A percentile compares a stretch with the other conserved stretches of the same genome.
phyloP scores from a whole-genome alignment of 2,888 invertebrate species.

The Elegia similella region DNA sequence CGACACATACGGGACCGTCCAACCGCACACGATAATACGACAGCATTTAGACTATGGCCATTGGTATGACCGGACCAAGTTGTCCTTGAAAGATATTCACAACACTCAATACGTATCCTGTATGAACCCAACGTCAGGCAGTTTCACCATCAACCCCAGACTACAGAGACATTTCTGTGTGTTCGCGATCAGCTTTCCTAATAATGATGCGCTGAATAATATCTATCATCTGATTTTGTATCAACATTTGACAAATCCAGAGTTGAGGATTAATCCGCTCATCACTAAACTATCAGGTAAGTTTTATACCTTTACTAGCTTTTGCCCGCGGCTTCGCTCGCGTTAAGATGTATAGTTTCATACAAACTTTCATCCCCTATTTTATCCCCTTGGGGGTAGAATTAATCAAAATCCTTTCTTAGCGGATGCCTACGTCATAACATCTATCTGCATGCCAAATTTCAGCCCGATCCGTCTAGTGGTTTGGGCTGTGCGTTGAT shows the following conservation, averaged over 20 bases:
- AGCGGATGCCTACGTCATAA: too few relatives aligned
- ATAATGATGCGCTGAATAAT: constrained; percentile 89
- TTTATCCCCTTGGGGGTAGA: too few relatives aligned
- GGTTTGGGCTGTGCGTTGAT: too few relatives aligned
- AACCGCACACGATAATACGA: constrained; percentile 96
- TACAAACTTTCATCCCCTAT: too few relatives aligned
- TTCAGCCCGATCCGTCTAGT: too few relatives aligned
- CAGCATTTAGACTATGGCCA: constrained; percentile 98
- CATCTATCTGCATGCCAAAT: too few relatives aligned
- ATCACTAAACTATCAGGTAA: constrained; percentile 85
- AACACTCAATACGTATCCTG: constrained; percentile 98
- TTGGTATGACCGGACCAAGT: constrained; percentile 93
- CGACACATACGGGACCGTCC: constrained; percentile 94
- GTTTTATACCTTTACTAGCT: constrained; percentile 21
- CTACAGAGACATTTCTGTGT: constrained; percentile 95
- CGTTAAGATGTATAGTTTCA: too few relatives aligned
- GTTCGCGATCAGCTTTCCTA: constrained; percentile 92
- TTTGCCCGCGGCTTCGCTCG: too few relatives aligned
- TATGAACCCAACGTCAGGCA: constrained; percentile 99
- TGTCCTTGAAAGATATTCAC: constrained; percentile 95
- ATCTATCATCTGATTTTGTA: constrained; percentile 95
- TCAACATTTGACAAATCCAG: constrained; percentile 91
- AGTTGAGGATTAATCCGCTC: constrained; percentile 88
- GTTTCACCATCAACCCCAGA: constrained; percentile 97
- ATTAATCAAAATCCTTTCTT: too few relatives aligned